Evolutionary conservation across 2,113 vertebrate species (phyloP), one percentile per base, ranked within the genome.

Genomic region (Callipepla californica): DNA sequence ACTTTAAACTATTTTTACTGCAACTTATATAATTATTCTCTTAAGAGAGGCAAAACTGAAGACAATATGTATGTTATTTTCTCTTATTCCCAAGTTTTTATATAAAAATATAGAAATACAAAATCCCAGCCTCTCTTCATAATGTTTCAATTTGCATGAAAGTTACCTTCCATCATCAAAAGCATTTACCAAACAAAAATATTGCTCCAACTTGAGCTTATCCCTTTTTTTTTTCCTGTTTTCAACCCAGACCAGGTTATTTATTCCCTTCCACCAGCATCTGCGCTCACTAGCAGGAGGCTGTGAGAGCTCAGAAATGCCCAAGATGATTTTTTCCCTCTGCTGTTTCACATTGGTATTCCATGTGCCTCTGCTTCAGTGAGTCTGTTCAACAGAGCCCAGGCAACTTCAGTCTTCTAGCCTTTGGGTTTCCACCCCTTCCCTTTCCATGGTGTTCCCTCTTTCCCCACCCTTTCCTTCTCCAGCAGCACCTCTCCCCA

Each of bases 321-420:
- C 13, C 0, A 0, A 14, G 17, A 36, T 22, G 1, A 23, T 22
- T 48, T 58, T 48, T 44, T 25, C 0, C 1, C 21, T 2, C 21
- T 21, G 9, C 44, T 8, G 26, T 10, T 8, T 42, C 26, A 45
- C 25, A 13, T 15, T 51, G 34, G 4, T 50, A 44, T 3, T 67
- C 13, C 26, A 19, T 0, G 2, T 45, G 3, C 30, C 5, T 87
- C 6, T 62, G 34, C 16, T 62, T 40, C 7, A 70, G 19, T n/a
- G 70, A 5, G 7, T 1, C 17, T 36, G 1, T 0, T 62, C 80
- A 26, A 48, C 28, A 26, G 25, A 59, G 3, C 40, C 6, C 30
- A 78, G 9, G 21, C 6, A 53, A 5, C 18, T n/a, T 58, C 48
- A 7, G 5, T 7, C 80, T 83, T 34, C 18, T 22, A 15, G 9